Base-by-base conservation (phyloP, 2,113 vertebrate genomes). In the Oryzias celebensis region DNA sequence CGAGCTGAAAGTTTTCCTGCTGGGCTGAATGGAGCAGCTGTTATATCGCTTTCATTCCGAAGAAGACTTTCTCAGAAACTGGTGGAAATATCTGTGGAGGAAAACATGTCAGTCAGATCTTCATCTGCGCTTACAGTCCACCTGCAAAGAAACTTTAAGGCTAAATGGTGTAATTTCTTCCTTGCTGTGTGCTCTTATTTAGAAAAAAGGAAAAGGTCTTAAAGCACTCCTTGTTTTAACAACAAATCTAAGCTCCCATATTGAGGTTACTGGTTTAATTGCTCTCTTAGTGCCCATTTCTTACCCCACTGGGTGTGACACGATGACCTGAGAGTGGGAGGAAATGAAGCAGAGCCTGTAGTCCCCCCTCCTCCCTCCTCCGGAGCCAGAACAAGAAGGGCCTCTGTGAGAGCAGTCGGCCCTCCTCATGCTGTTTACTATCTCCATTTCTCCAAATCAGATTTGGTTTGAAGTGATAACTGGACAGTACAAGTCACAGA, bases 321-420 rank as follows among this genome's bases (percentile, higher is more conserved):
- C 58, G 63, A 42, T 83, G 85, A 84, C 83, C 80, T 65, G 52
- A 44, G 10, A 55, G 28, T 65, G 24, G 2, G 66, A 85, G 87
- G 83, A 88, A 80, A 82, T 86, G 51, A 87, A 75, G 71, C 67
- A 58, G 71, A 78, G 58, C 53, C 54, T 22, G 22, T 62, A 26
- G 41, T 6, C 51, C 56, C 64, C 1, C 0, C 62, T 73, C 52
- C 60, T 44, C 14, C n/a, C 48, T 16, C 62, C 48, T 2, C 43
- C n/a, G 26, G 50, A 7, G 3, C 52, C 42, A 58, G 65, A 71
- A 85, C 68, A 84, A 85, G 51, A 23, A 68, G 13, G 61, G 60
- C 48, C 75, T 22, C 75, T 84, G 81, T 85, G 67, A 18, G 43
- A 47, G 17, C 31, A 31, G 18, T 45, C 43, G 1, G 52, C 47